These are phyloP conservation scores for Heterotis niloticus DNA, from an alignment of 2,113 vertebrate species.

Conservation along the genomic window DNA sequence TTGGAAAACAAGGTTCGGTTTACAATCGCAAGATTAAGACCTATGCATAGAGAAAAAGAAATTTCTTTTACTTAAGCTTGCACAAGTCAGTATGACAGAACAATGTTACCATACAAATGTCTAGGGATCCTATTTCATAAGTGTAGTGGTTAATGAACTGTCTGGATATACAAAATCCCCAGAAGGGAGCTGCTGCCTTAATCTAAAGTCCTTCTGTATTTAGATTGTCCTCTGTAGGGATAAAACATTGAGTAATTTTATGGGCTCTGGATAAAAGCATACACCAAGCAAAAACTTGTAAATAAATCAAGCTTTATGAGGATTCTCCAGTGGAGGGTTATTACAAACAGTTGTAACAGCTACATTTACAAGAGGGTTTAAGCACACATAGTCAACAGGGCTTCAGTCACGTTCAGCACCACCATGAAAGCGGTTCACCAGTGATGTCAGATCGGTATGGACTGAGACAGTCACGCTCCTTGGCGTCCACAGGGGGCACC, in stretches of 20 bases:
- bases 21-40: too few species aligned
- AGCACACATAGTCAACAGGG: background rate
- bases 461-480: background rate
- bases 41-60: too few species aligned
- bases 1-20: too few species aligned
- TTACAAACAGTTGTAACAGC: background rate
- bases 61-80: too few species aligned
- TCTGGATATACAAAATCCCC: background rate
- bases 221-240: background rate
- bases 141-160: background rate
- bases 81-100: too few species aligned
- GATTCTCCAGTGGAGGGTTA: constrained; percentile 2
- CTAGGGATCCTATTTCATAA: background rate
- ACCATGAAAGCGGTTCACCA: too few species aligned
- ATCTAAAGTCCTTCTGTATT: background rate
- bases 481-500: background rate
- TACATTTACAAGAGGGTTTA: background rate
- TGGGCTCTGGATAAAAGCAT: background rate
- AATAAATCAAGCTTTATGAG: background rate
- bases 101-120: too few species aligned
- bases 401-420: background rate
- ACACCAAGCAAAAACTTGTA: background rate
- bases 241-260: background rate
- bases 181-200: background rate
- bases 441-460: background rate